phyloP scores from a whole-genome alignment of 2,797 vertebrate species.

The Huso huso region DNA sequence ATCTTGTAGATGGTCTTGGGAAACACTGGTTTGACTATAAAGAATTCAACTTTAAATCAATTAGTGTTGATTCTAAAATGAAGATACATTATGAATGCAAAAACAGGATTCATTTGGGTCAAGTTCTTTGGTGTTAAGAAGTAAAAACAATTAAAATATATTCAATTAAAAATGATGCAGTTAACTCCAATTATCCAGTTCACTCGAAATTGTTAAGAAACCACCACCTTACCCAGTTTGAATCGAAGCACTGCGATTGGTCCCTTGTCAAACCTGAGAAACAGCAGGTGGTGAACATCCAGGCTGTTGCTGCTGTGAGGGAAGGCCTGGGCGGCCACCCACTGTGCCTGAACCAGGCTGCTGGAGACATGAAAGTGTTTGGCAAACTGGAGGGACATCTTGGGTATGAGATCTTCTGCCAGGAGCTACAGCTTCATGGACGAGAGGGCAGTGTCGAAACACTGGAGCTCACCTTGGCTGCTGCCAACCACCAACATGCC shows the following conservation, averaged over 20 bases:
- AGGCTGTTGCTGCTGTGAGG: constrained; percentile 27
- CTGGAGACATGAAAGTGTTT: constrained; percentile 61
- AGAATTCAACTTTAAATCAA: no score
- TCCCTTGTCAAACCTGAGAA: constrained; percentile 74
- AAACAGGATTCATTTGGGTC: no score
- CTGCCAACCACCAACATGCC: constrained; percentile 66
- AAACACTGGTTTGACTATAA: no score
- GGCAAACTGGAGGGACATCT: constrained; percentile 64
- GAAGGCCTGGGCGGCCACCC: constrained; percentile 51
- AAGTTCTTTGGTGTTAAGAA: no score
- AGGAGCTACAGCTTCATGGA: constrained; percentile 70
- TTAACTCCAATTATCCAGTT: not conserved
- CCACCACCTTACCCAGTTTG: constrained; percentile 69
- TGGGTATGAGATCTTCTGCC: constrained; percentile 64
- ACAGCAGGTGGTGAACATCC: constrained; percentile 60
- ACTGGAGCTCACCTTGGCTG: constrained; percentile 77
- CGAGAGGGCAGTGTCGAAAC: constrained; percentile 79
- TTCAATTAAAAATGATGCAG: no score
- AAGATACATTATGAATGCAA: no score
- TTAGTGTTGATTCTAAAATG: no score
- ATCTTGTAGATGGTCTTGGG: no score
- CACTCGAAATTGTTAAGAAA: not conserved
- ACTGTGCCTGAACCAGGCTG: constrained; percentile 71
- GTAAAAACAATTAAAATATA: no score
- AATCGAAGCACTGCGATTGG: constrained; percentile 77